A percentile compares a stretch with the other conserved stretches of the same genome.
Evolutionary conservation across 2,797 vertebrate genomes (phyloP).

Genomic region (Melanotaenia boesemani): DNA sequence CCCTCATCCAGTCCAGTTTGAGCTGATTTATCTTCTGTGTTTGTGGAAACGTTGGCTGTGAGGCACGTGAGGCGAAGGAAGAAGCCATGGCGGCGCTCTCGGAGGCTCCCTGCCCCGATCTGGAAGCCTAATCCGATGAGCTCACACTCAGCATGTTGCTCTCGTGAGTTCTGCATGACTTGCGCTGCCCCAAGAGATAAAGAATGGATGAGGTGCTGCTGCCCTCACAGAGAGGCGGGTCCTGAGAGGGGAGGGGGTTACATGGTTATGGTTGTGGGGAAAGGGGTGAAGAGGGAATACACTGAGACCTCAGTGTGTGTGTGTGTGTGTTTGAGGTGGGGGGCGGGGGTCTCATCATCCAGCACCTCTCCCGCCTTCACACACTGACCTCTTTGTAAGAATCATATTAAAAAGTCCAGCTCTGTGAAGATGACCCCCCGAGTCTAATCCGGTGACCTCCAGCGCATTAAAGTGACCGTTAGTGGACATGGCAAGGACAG

Average conservation of each 20-base stretch:
- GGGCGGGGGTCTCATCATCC: slow-evolving; percentile 61
- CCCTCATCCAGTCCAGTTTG: background rate
- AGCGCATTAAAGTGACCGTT: slow-evolving; percentile 84
- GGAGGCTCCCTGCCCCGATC: slow-evolving; percentile 64
- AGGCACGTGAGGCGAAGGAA: slow-evolving; percentile 42
- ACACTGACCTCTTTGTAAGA: slow-evolving; percentile 82
- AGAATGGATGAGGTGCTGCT: slow-evolving; percentile 66
- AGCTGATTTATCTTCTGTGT: slow-evolving; percentile 30
- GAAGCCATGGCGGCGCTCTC: slow-evolving; percentile 46
- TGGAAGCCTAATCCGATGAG: slow-evolving; percentile 81
- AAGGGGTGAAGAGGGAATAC: slow-evolving; percentile 37
- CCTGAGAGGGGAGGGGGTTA: slow-evolving; percentile 3
- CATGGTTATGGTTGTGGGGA: slow-evolving; percentile 31
- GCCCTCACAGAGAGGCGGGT: slow-evolving; percentile 45
- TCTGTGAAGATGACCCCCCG: slow-evolving; percentile 78
- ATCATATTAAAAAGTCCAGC: slow-evolving; percentile 79
- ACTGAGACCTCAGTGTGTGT: slow-evolving; percentile 41
- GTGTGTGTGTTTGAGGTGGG: slow-evolving; percentile 45
- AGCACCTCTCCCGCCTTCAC: slow-evolving; percentile 62
- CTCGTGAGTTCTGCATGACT: slow-evolving; percentile 86
- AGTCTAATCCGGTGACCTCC: slow-evolving; percentile 84
- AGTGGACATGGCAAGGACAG: slow-evolving; percentile 79
- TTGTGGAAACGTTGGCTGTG: slow-evolving; percentile 36
- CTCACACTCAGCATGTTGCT: slow-evolving; percentile 83
- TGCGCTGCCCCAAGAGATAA: slow-evolving; percentile 82